Evolutionary conservation across 1,140 invertebrate genomes (phyloP).

Genomic region (Chionoecetes opilio): DNA sequence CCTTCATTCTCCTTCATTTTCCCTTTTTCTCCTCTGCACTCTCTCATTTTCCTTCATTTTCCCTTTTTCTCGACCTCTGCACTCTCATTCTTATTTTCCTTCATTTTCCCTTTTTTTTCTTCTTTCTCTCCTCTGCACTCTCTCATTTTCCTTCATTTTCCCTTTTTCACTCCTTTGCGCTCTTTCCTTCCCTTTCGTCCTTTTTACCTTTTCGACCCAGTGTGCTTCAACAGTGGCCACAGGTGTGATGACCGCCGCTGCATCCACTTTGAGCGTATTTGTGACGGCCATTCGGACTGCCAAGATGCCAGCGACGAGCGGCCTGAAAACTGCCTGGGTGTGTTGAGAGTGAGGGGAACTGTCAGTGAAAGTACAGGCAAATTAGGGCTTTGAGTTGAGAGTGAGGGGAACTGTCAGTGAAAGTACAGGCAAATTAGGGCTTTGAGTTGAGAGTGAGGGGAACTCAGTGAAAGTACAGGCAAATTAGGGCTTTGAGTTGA

Average conservation of each 20-base stretch:
- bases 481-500: too few species aligned
- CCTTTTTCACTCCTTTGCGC: background rate
- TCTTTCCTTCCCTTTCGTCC: background rate
- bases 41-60: too few species aligned
- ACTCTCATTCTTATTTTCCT: background rate
- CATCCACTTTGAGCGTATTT: slow-evolving; percentile 81
- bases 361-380: too few species aligned
- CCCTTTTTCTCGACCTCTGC: background rate
- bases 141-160: background rate
- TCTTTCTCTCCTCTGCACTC: background rate
- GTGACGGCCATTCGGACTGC: slow-evolving; percentile 83
- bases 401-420: background rate
- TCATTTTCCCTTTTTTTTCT: background rate
- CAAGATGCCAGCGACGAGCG: slow-evolving; percentile 83
- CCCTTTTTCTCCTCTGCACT: too few species aligned
- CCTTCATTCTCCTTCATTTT: too few species aligned
- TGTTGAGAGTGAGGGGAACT: background rate
- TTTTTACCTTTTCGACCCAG: slow-evolving; percentile 58
- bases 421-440: too few species aligned
- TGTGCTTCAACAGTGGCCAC: slow-evolving; percentile 82
- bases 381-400: too few species aligned
- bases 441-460: slow-evolving; percentile 44
- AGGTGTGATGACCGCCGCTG: slow-evolving; percentile 82
- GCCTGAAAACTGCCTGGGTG: slow-evolving; percentile 74
- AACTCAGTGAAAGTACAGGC: background rate